A percentile compares a stretch with the other conserved stretches of the same genome.
These are phyloP conservation scores for Eurytoma californica DNA, from an alignment of 2,888 invertebrate genomes.

Conservation along the genomic window DNA sequence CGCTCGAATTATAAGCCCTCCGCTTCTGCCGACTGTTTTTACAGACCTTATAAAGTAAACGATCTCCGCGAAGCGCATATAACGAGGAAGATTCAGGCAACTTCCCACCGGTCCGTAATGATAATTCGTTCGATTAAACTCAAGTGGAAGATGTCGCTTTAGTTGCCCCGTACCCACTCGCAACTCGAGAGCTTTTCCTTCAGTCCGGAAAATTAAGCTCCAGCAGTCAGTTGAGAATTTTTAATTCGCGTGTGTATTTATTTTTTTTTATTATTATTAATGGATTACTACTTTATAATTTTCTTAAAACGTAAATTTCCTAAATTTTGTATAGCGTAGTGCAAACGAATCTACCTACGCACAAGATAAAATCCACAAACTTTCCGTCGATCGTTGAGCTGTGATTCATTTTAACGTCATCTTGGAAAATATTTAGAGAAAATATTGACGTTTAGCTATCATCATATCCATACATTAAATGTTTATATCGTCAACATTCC, in stretches of 20 bases:
- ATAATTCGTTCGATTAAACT: slow-evolving; percentile 34
- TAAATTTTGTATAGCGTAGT: background rate
- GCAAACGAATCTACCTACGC: background rate
- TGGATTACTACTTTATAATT: background rate
- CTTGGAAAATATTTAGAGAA: slow-evolving; percentile 5
- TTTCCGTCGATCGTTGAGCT: background rate
- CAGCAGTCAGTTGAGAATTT: no score
- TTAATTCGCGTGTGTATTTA: no score
- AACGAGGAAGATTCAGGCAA: background rate
- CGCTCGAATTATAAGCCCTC: slow-evolving; percentile 17
- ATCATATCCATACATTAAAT: slow-evolving; percentile 13
- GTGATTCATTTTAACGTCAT: background rate
- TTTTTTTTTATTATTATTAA: no score
- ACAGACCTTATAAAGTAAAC: slow-evolving; percentile 36
- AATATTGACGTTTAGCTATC: slow-evolving; percentile 11
- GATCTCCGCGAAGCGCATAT: slow-evolving; percentile 24
- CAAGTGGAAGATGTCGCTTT: slow-evolving; percentile 14
- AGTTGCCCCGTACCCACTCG: slow-evolving; percentile 9
- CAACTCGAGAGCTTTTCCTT: slow-evolving; percentile 3
- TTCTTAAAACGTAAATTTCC: background rate
- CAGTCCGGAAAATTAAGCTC: background rate
- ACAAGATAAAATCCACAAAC: background rate
- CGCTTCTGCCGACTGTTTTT: slow-evolving; percentile 21
- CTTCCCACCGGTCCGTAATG: background rate
- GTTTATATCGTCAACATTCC: slow-evolving; percentile 3